phyloP scores from a whole-genome alignment of 1,140 invertebrate genomes.

The Dufourea novaeangliae region DNA sequence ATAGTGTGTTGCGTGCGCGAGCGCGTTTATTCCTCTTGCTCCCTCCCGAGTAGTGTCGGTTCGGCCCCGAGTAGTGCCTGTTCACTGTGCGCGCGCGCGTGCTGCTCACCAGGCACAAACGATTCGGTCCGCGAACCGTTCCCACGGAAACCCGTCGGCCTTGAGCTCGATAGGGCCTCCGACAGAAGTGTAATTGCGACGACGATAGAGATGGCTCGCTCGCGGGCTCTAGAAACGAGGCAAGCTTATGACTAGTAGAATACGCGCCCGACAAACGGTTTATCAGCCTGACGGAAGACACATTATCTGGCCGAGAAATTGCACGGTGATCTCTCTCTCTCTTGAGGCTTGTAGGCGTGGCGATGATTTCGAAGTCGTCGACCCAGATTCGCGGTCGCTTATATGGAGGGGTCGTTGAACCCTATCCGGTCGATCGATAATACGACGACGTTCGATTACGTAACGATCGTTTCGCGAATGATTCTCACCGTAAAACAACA shows the following conservation, averaged over 20 bases:
- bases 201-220: not conserved
- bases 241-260: not conserved
- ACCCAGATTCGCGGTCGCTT: conserved; percentile 8
- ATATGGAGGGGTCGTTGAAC: conserved; percentile 8
- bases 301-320: no score
- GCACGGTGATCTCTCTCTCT: not conserved
- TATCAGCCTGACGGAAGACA: not conserved
- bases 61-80: no score
- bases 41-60: not conserved
- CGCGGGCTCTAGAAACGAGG: not conserved
- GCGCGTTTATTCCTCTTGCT: no score
- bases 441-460: conserved; percentile 3
- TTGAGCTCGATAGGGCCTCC: conserved; percentile 52
- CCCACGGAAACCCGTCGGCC: conserved; percentile 70
- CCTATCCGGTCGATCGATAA: conserved; percentile 2
- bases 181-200: not conserved
- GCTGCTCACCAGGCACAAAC: conserved; percentile 5
- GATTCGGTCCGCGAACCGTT: conserved; percentile 47
- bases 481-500: not conserved
- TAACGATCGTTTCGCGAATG: conserved; percentile 4
- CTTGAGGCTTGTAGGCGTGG: not conserved
- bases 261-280: not conserved
- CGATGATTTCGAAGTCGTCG: conserved; percentile 3
- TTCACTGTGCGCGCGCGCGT: not conserved
- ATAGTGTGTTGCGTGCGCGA: no score